Evolutionary conservation across 2,888 invertebrate genomes (phyloP).

Genomic region (Parnassius apollo): DNA sequence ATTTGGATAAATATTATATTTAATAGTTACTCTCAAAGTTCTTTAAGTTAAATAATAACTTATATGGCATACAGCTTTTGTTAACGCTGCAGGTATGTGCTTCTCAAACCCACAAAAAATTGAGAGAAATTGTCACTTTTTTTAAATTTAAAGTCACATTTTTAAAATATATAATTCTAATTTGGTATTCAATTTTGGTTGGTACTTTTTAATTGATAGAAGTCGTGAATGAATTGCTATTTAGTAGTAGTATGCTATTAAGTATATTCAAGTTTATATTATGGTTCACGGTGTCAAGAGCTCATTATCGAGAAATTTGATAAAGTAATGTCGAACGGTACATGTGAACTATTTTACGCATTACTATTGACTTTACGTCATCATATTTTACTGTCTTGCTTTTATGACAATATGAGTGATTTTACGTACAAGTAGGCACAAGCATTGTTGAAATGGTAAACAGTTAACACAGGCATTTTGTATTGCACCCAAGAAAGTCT

Average conservation of each 20-base stretch:
- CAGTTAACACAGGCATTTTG: no score
- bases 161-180: neutral
- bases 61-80: no score
- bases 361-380: slow-evolving; percentile 19
- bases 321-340: slow-evolving; percentile 12
- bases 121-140: no score
- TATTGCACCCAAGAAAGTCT: no score
- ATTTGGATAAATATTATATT: no score
- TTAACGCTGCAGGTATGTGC: no score
- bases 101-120: no score
- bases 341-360: slow-evolving; percentile 23
- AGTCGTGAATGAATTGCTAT: slow-evolving; percentile 15
- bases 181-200: neutral
- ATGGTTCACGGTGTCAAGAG: slow-evolving; percentile 20
- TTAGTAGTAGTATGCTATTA: neutral
- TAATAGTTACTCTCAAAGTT: no score
- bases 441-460: no score
- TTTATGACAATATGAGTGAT: neutral
- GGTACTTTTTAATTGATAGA: neutral
- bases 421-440: no score
- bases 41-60: no score
- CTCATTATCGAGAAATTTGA: slow-evolving; percentile 18
- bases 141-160: no score
- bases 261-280: slow-evolving; percentile 19
- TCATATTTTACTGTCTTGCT: slow-evolving; percentile 17